Evolutionary conservation across 2,888 invertebrate species (phyloP), one percentile per base, ranked within the genome.

Genomic region (Xestia rhomboidea): DNA sequence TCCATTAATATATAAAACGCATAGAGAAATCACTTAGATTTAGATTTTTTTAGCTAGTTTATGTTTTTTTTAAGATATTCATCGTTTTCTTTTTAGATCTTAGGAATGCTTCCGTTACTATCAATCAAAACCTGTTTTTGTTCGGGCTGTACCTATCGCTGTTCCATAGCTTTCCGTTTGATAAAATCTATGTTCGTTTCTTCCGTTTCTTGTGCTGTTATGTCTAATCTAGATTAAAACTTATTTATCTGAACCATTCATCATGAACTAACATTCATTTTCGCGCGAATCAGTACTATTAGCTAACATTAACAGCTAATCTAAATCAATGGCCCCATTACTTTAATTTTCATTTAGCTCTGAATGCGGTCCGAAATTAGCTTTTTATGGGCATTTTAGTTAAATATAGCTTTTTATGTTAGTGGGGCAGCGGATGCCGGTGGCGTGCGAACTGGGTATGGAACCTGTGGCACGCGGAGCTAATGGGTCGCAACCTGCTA

Each of bases 371-470:
- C 24, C 44, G 18, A 84, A 79, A 76, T 77, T 68, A 49, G 41
- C 34, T 83, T 79, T 81, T 79, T 82, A 77, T 73, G 72, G 57
- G 1, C 24, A 74, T 76, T 69, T 71, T 24, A 69, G 67, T 81
- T 84, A 64, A 84, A 80, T 38, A 81, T 76, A 80, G 68, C 46
- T 67, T 27, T 83, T 77, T 78, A 73, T 71, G 74, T 79, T 74
- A 83, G 76, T 85, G 54, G 81, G 83, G 27, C 77, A 83, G 41
- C 86, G 87, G 88, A 85, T 86, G 87, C 83, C 21, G 81, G 30
- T 86, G 66, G 83, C 88, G 88, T 88, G 85, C 68, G 81, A 88
- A 88, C 66, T 71, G 63, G 79, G 81, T 34, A 77, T 62, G 79
- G 79, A 82, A 81, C 80, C 80, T 73, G 70, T 68, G 77, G 81